Percentiles rank a stretch among this genome's conserved stretches.
phyloP scores from a whole-genome alignment of 2,888 invertebrate species.

The Xestia c-nigrum region DNA sequence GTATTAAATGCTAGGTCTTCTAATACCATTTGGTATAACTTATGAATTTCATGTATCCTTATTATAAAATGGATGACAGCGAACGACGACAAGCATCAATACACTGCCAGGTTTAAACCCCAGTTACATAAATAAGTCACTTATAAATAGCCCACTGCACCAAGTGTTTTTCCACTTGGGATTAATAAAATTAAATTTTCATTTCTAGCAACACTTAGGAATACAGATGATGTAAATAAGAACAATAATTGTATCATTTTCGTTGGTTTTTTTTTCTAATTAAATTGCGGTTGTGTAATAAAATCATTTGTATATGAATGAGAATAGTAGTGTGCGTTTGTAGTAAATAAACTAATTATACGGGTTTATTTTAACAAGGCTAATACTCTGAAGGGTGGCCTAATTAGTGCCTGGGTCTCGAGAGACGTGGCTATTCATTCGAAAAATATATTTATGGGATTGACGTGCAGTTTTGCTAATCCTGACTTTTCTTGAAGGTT shows the following conservation, averaged over 20 bases:
- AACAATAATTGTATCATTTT: slow-evolving; percentile 59
- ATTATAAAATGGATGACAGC: slow-evolving; percentile 8
- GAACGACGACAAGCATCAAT: background rate
- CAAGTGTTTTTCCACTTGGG: background rate
- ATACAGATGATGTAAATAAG: slow-evolving; percentile 62
- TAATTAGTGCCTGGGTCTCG: background rate
- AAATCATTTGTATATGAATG: slow-evolving; percentile 53
- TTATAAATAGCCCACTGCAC: background rate
- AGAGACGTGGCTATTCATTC: background rate
- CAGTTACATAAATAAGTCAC: slow-evolving; percentile 1
- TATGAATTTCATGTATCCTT: slow-evolving; percentile 24
- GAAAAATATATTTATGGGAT: background rate
- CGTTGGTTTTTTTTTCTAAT: slow-evolving; percentile 49
- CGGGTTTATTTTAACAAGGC: slow-evolving; percentile 1
- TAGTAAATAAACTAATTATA: slow-evolving; percentile 42
- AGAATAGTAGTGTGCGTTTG: slow-evolving; percentile 31
- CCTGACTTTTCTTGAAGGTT: background rate
- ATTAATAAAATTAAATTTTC: slow-evolving; percentile 59
- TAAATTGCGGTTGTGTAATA: slow-evolving; percentile 63
- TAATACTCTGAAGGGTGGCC: background rate
- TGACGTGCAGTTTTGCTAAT: background rate
- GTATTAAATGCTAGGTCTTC: slow-evolving; percentile 31
- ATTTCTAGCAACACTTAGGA: slow-evolving; percentile 62
- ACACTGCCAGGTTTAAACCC: slow-evolving; percentile 22
- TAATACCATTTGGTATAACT: slow-evolving; percentile 41